Evolutionary conservation across 1,140 invertebrate species (phyloP).

Genomic region (Drosophila willistoni): DNA sequence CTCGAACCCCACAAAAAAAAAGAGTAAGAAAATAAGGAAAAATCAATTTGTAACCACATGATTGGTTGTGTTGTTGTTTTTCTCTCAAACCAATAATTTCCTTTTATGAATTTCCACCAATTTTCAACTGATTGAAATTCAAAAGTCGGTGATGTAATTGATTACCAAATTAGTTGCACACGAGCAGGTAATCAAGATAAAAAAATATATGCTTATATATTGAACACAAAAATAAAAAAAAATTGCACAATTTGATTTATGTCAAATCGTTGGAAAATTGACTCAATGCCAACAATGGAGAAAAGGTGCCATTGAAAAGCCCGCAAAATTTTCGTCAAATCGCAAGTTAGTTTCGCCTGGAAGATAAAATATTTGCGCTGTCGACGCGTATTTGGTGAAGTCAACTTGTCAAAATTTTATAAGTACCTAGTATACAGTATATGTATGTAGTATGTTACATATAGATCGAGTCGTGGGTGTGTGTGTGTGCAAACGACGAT

Average conservation of each 20-base stretch:
- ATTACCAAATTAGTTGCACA: constrained; percentile 59
- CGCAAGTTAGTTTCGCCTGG: constrained; percentile 27
- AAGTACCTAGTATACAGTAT: neutral
- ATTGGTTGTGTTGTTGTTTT: neutral
- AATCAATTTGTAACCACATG: constrained; percentile 13
- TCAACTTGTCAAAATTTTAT: constrained; percentile 59
- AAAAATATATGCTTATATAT: constrained; percentile 13
- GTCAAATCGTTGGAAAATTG: constrained; percentile 40
- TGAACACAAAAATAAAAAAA: constrained; percentile 23
- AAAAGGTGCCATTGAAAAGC: constrained; percentile 1
- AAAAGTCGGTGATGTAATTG: constrained; percentile 50
- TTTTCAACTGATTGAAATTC: constrained; percentile 48
- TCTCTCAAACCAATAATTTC: constrained; percentile 17
- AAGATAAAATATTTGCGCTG: constrained; percentile 70
- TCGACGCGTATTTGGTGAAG: constrained; percentile 53
- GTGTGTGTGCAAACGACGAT: constrained; percentile 10
- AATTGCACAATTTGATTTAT: constrained; percentile 66
- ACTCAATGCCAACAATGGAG: constrained; percentile 34
- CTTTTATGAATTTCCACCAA: constrained; percentile 11
- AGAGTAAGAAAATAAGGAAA: neutral
- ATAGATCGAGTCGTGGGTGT: neutral
- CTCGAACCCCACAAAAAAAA: neutral
- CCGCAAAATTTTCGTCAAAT: constrained; percentile 3
- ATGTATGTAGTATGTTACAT: constrained; percentile 26
- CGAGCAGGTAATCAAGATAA: constrained; percentile 44